phyloP scores from a whole-genome alignment of 1,140 invertebrate species.

The Cepaea nemoralis region DNA sequence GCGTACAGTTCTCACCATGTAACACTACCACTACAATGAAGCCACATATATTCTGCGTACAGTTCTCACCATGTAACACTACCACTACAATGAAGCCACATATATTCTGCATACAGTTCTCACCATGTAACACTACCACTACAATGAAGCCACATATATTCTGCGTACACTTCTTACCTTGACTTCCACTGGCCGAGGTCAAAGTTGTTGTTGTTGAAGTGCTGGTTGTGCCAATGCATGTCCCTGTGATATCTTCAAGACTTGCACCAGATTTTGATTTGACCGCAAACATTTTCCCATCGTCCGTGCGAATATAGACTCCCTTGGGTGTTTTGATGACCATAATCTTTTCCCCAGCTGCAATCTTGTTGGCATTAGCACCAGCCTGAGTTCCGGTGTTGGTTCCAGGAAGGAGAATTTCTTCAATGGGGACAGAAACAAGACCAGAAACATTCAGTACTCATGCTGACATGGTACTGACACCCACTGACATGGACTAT shows the following conservation, averaged over 20 bases:
- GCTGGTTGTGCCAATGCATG: constrained; percentile 45
- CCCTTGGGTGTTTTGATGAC: constrained; percentile 94
- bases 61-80: no score
- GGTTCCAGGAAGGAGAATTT: constrained; percentile 92
- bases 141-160: no score
- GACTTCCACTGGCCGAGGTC: constrained; percentile 24
- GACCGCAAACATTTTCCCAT: constrained; percentile 94
- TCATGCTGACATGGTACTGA: no score
- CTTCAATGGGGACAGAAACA: no score
- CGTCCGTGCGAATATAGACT: constrained; percentile 93
- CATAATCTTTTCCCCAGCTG: constrained; percentile 92
- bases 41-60: no score
- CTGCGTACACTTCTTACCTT: constrained; percentile 31
- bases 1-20: no score
- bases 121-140: no score
- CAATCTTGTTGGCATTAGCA: constrained; percentile 79
- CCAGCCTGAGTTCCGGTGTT: constrained; percentile 77
- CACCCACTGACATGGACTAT: no score
- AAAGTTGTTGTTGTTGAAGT: constrained; percentile 47
- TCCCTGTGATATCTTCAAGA: constrained; percentile 27
- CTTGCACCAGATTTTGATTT: constrained; percentile 54
- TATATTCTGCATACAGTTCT: no score
- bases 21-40: no score
- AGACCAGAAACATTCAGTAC: no score
- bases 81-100: no score